Conservation (phyloP, 2,797 vertebrate species). For the Mastacembelus armatus region DNA sequence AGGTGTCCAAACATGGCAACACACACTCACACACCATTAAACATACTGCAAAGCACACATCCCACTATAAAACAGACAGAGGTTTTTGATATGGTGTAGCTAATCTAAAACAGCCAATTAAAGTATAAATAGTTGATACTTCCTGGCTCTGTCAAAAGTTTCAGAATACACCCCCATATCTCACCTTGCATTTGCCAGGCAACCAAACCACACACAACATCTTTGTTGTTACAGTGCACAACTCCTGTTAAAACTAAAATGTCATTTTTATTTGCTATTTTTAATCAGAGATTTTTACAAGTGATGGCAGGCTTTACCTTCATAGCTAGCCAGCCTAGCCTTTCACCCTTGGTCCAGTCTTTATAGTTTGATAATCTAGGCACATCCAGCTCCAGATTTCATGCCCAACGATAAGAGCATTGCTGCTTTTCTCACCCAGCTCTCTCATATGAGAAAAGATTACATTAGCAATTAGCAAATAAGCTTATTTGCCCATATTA, state of each 20-base stretch:
- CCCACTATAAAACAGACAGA: background rate
- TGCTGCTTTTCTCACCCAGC: background rate
- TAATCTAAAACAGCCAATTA: background rate
- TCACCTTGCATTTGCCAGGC: no score
- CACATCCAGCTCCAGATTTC: no score
- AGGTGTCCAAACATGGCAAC: slow-evolving; percentile 74
- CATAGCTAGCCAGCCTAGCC: no score
- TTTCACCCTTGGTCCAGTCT: no score
- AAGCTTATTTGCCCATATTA: background rate
- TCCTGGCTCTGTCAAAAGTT: background rate
- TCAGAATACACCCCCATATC: no score
- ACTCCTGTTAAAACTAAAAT: background rate
- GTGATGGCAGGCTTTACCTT: background rate
- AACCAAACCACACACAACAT: no score
- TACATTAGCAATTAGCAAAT: background rate
- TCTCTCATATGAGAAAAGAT: background rate
- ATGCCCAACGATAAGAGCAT: background rate
- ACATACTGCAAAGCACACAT: slow-evolving; percentile 27
- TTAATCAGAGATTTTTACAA: background rate
- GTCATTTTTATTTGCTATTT: background rate
- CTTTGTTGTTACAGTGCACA: no score
- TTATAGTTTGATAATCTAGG: no score
- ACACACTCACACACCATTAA: slow-evolving; percentile 21
- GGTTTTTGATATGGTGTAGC: background rate
- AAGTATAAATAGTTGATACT: background rate